Base-by-base conservation (phyloP, 2,113 vertebrate genomes). In the Synodontis membranacea region DNA sequence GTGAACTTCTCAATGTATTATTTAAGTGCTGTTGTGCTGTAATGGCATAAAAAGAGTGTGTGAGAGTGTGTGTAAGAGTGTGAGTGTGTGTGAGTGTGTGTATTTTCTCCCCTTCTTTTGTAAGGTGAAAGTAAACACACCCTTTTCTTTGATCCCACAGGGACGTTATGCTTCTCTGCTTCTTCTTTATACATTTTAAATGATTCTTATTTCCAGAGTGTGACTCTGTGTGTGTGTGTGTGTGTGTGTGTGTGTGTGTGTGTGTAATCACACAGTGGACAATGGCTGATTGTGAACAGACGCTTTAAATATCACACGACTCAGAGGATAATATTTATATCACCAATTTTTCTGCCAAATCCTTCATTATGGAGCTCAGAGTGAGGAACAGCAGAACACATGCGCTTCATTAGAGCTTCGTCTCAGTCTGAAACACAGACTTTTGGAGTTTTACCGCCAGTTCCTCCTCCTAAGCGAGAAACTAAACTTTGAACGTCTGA, bases 1-100 rank as follows among this genome's bases (percentile, higher is more conserved):
- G 70, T 64, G 80, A 91, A 93, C 89, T 93, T 92, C 89, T 86
- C 84, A 56, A 70, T 95, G 91, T 92, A 94, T 94, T 86, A 94
- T 94, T 93, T 89, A 95, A 83, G 85, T 64, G 21, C 84, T 91
- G 88, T 88, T 91, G 92, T 93, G 85, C 91, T 84, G 50, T 92
- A 92, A 91, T 86, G 89, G 89, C 74, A 31, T 21, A 66, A 87
- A 91, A 10, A 50, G 48, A 37, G 44, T 44, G 70, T 44, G 42
- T 60, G 44, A 64, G 21, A 15, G 83, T 84, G 82, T 83, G 50
- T 34, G 84, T 54, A 0, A 4, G 15, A 1, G 39, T 72, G 39
- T 46, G 23, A 14, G 25, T n/a, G 46, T 9, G 54, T 39, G 78
- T 44, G 54, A n/a, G 70, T 52, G 42, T 54, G 60, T 34, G 34